Evolutionary conservation across 2,888 invertebrate species (phyloP).

Genomic region (Limnephilus marmoratus): DNA sequence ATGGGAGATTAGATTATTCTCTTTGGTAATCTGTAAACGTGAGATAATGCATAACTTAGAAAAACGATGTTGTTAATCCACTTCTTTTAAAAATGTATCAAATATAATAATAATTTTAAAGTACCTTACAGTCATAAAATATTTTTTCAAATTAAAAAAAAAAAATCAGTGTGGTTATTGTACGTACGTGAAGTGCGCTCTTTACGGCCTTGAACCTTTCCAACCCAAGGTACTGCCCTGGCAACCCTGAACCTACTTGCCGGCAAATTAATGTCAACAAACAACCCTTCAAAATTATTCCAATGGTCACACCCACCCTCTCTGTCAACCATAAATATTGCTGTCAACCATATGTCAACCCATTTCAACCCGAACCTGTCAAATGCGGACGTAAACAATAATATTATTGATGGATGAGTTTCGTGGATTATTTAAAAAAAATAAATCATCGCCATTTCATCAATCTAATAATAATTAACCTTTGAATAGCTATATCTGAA

Average conservation of each 20-base stretch:
- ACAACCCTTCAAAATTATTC: neutral
- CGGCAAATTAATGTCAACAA: neutral
- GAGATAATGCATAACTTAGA: too few species aligned
- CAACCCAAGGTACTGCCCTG: neutral
- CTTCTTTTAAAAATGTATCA: too few species aligned
- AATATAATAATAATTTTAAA: neutral
- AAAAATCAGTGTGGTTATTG: neutral
- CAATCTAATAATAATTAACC: too few species aligned
- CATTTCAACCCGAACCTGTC: neutral
- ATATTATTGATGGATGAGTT: too few species aligned
- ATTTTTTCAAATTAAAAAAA: neutral
- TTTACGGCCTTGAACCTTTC: neutral
- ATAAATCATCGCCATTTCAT: too few species aligned
- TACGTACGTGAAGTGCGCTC: neutral
- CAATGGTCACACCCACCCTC: neutral
- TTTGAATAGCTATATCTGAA: too few species aligned
- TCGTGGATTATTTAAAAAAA: too few species aligned
- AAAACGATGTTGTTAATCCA: too few species aligned
- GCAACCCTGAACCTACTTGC: neutral
- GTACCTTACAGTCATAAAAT: neutral
- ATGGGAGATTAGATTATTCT: too few species aligned
- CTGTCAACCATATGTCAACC: neutral
- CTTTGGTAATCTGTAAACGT: too few species aligned
- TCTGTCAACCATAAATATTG: neutral
- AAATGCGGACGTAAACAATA: neutral